Evolutionary conservation across 2,113 vertebrate genomes (phyloP).

Genomic region (Mesoclemmys tuberculata): DNA sequence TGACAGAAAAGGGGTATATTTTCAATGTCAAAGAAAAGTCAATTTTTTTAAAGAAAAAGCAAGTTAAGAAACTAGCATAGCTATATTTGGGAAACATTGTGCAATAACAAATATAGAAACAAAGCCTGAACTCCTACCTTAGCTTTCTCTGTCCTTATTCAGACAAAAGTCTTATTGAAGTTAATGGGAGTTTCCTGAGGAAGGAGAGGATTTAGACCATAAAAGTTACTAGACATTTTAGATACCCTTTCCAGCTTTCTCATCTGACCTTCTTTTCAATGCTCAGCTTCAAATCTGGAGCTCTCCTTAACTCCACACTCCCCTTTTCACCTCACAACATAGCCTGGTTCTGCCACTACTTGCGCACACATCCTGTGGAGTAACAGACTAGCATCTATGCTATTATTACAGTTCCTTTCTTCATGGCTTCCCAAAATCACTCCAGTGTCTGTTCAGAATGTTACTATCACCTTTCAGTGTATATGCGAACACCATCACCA

Average conservation of each 20-base stretch:
- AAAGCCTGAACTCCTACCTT: background rate
- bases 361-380: background rate
- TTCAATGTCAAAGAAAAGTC: background rate
- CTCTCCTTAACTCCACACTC: background rate
- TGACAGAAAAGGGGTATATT: accelerated
- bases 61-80: background rate
- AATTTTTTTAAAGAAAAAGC: background rate
- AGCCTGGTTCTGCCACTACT: background rate
- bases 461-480: background rate
- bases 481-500: background rate
- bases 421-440: background rate
- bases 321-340: background rate
- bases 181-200: background rate
- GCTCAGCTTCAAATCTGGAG: background rate
- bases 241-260: too few relatives aligned
- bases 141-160: background rate
- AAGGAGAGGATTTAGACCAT: background rate
- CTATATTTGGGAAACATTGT: background rate
- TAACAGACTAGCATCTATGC: accelerated
- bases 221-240: too few relatives aligned
- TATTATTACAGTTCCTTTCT: background rate
- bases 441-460: background rate
- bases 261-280: background rate
- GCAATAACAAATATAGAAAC: background rate
- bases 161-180: background rate